Conservation (phyloP, 1,140 invertebrate genomes). For the Dermatophagoides farinae region DNA sequence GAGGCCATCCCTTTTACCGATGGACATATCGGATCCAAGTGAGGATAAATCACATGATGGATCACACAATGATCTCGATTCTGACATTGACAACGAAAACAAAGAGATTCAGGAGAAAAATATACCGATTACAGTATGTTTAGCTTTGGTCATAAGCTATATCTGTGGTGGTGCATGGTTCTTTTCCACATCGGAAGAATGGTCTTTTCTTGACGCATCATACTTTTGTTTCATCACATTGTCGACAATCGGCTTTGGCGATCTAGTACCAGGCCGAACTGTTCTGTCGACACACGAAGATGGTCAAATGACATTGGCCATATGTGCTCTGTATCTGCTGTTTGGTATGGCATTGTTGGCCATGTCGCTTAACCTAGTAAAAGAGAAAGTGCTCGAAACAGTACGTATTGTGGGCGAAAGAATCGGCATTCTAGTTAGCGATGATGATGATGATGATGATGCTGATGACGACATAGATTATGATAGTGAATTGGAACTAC, state of each 20-base stretch:
- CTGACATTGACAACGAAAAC: neutral
- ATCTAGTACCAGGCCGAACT: constrained; percentile 56
- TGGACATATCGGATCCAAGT: too few relatives aligned
- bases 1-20: too few relatives aligned
- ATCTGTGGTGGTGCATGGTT: constrained; percentile 66
- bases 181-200: constrained; percentile 51
- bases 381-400: constrained; percentile 27
- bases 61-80: neutral
- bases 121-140: constrained; percentile 65
- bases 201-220: constrained; percentile 69
- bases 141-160: constrained; percentile 66
- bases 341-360: constrained; percentile 90
- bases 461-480: neutral
- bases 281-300: constrained; percentile 16
- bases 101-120: constrained; percentile 14
- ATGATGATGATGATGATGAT: constrained; percentile 9
- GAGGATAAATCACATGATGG: too few relatives aligned
- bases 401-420: constrained; percentile 29
- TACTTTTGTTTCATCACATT: constrained; percentile 92
- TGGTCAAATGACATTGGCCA: constrained; percentile 26
- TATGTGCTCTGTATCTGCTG: constrained; percentile 75
- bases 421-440: constrained; percentile 25
- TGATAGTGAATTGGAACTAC: neutral
- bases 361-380: constrained; percentile 93
- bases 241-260: constrained; percentile 83